phyloP scores from a whole-genome alignment of 1,140 invertebrate species.

The Diorhabda elongata region DNA sequence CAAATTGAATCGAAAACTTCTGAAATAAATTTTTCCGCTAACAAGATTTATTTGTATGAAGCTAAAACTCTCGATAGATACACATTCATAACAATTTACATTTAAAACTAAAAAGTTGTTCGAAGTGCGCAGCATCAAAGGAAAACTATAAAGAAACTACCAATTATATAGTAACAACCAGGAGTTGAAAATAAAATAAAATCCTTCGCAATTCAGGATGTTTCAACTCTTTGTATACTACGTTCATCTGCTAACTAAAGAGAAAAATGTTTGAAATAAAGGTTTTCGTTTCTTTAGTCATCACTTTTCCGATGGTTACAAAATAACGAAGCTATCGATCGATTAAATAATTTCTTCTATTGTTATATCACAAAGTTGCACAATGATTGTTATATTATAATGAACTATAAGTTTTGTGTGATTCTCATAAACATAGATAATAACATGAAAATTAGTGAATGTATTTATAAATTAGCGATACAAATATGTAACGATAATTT shows the following conservation, averaged over 20 bases:
- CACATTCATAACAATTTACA: too few species aligned
- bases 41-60: too few species aligned
- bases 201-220: not conserved
- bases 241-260: constrained; percentile 1
- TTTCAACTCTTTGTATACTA: not conserved
- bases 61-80: too few species aligned
- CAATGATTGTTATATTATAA: not conserved
- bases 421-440: too few species aligned
- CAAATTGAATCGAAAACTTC: too few species aligned
- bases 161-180: not conserved
- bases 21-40: too few species aligned
- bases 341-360: not conserved
- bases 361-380: not conserved
- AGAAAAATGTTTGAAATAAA: not conserved
- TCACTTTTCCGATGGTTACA: not conserved
- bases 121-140: not conserved
- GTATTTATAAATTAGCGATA: too few species aligned
- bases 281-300: not conserved
- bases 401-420: too few species aligned
- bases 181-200: not conserved
- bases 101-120: not conserved
- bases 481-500: too few species aligned
- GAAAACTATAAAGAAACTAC: constrained; percentile 3
- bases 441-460: too few species aligned
- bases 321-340: not conserved